Base-by-base conservation (phyloP, 2,888 invertebrate genomes). In the Teinopalpus imperialis region DNA sequence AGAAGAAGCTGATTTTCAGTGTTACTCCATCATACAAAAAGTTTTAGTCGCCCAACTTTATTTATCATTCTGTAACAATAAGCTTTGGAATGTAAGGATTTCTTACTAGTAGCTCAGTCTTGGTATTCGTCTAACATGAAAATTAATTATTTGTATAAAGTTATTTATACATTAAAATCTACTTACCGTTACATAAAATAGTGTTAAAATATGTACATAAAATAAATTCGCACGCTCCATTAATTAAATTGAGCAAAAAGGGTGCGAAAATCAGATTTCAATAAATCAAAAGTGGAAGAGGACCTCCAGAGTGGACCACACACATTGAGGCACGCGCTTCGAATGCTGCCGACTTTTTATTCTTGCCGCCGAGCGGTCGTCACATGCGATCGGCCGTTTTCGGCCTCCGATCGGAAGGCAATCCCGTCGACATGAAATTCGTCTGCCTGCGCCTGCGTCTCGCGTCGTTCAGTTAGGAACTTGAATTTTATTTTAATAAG, bases 281-380 rank as follows among this genome's bases (percentile, higher is more conserved):
- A 83, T 85, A 82, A 82, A 86, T 86, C 81, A 86, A 78, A 75
- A 68, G 60, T 56, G 55, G 69, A 71, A 58, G 70, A 76, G 80
- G 89, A 87, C 90, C 90, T 87, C 89, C 90, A 56, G 47, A 80
- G 87, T 75, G 82, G 93, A 93, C 93, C 93, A 93, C 93, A 93
- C 93, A 92, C 90, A 87, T 90, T 74, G 92, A 90, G 92, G 93
- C 93, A 93, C 93, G 93, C 93, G 93, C 91, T 91, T 86, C 89
- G 89, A 91, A 91, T 91, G 87, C 81, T 78, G 89, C 89, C 68
- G 72, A 73, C 80, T 81, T 83, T 85, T 87, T 85, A 68, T 78
- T 81, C 68, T 72, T 59, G 63, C 74, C 80, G 74, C 72, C 63
- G 65, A 62, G 64, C 65, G 59, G 56, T 55, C 65, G 62, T 81